phyloP scores from a whole-genome alignment of 23 tunicate genomes.

The Diplosoma virens region DNA sequence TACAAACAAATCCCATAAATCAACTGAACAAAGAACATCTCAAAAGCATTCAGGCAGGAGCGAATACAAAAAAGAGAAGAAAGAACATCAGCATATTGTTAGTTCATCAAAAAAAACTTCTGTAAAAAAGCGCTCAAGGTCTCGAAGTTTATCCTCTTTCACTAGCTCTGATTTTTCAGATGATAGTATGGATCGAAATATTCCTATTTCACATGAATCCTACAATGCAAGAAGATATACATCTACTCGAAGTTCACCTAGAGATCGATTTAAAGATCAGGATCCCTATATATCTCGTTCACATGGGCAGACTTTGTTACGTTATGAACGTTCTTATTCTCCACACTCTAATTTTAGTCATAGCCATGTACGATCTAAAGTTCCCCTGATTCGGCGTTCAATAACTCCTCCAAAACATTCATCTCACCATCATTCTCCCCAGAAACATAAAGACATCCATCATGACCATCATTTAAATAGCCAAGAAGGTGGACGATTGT shows the following conservation, averaged over 20 bases:
- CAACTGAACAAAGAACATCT: background rate
- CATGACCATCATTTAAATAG: background rate
- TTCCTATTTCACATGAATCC: background rate
- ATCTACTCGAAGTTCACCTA: conserved; percentile 20
- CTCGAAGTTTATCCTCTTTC: background rate
- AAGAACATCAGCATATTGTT: background rate
- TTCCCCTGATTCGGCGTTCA: conserved; percentile 25
- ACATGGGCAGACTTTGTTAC: background rate
- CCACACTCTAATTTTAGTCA: background rate
- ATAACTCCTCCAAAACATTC: conserved; percentile 29
- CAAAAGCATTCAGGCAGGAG: background rate
- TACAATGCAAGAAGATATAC: background rate
- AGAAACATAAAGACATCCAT: background rate
- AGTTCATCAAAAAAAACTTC: background rate
- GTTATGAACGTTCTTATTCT: background rate
- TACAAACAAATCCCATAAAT: background rate
- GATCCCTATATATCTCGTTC: background rate
- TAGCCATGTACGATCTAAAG: background rate
- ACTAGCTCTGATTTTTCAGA: background rate
- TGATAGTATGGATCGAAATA: background rate
- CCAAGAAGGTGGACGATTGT: background rate
- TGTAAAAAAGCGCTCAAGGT: conserved; percentile 1
- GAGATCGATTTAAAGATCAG: background rate
- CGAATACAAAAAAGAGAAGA: background rate
- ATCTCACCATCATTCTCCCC: conserved; percentile 1